Evolutionary conservation across 2,888 invertebrate genomes (phyloP).

Genomic region (Mythimna ferrago): DNA sequence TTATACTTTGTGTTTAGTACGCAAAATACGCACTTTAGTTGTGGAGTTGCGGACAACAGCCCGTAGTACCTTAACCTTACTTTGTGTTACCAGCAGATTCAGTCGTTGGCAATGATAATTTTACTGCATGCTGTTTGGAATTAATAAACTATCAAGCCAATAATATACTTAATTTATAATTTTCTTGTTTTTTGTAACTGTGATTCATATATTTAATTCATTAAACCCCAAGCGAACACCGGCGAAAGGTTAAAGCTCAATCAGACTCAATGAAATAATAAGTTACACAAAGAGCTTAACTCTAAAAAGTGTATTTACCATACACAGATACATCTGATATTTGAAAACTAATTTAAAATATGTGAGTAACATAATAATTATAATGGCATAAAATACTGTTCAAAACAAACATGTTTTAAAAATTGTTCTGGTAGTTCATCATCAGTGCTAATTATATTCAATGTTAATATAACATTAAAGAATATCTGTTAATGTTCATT

Average conservation of each 20-base stretch:
- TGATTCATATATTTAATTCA: not conserved
- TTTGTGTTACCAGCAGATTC: not conserved
- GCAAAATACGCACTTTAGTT: too few relatives aligned
- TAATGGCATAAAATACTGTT: not conserved
- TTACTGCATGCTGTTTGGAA: not conserved
- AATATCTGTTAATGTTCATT: conserved; percentile 1
- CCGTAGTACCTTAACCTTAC: too few relatives aligned
- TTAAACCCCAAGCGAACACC: too few relatives aligned
- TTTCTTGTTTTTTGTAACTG: not conserved
- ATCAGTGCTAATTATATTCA: conserved; percentile 10
- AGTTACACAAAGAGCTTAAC: not conserved
- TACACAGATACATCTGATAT: not conserved
- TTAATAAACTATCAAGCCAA: not conserved
- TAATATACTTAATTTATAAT: not conserved
- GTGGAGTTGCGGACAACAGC: too few relatives aligned
- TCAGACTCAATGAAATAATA: not conserved
- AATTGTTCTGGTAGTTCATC: not conserved
- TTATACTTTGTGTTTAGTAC: not conserved
- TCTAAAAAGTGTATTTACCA: not conserved
- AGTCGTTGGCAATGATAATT: not conserved
- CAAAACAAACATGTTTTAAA: not conserved
- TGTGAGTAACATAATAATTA: not conserved
- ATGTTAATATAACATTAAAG: not conserved
- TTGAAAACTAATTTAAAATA: not conserved
- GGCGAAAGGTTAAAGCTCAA: not conserved